Percentiles rank a stretch among this genome's conserved stretches.
phyloP scores from a whole-genome alignment of 2,113 vertebrate genomes.

The Thermophis baileyi region DNA sequence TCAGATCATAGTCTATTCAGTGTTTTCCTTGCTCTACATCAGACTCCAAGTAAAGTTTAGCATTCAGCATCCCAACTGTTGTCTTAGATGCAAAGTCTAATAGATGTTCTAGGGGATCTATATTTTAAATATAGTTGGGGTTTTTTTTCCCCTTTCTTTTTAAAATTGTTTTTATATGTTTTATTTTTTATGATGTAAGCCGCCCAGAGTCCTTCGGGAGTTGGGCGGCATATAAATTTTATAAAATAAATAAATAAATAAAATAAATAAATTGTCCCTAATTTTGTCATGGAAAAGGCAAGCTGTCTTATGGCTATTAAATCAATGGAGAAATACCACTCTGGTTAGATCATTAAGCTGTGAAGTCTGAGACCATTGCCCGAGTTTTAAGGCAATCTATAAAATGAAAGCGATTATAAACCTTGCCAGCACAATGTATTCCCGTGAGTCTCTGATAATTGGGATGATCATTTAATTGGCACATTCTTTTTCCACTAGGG shows the following conservation, averaged over 20 bases:
- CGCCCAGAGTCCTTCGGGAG: too few relatives aligned
- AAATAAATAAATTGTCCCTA: too few relatives aligned
- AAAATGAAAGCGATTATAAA: conserved; percentile 59
- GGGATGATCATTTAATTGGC: conserved; percentile 64
- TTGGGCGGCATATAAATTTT: too few relatives aligned
- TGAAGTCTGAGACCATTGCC: conserved; percentile 33
- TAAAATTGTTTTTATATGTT: too few relatives aligned
- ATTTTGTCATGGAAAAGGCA: conserved; percentile 35
- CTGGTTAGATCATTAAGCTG: conserved; percentile 53
- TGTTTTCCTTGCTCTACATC: neutral
- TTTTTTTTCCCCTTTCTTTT: too few relatives aligned
- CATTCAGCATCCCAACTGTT: neutral
- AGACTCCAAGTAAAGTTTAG: neutral
- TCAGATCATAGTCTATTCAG: neutral
- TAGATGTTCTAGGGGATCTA: neutral
- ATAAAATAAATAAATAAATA: too few relatives aligned
- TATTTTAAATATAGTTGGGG: too few relatives aligned
- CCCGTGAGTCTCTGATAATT: conserved; percentile 58
- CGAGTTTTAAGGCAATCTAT: conserved; percentile 57
- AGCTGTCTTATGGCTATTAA: conserved; percentile 32
- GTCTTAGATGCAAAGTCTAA: neutral
- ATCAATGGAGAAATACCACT: conserved; percentile 37
- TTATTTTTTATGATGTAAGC: too few relatives aligned
- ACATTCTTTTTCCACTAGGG: conserved; percentile 51
- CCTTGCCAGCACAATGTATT: conserved; percentile 49